These are phyloP conservation scores for Drosophila erecta DNA, from an alignment of 1,140 invertebrate genomes.

Conservation along the genomic window DNA sequence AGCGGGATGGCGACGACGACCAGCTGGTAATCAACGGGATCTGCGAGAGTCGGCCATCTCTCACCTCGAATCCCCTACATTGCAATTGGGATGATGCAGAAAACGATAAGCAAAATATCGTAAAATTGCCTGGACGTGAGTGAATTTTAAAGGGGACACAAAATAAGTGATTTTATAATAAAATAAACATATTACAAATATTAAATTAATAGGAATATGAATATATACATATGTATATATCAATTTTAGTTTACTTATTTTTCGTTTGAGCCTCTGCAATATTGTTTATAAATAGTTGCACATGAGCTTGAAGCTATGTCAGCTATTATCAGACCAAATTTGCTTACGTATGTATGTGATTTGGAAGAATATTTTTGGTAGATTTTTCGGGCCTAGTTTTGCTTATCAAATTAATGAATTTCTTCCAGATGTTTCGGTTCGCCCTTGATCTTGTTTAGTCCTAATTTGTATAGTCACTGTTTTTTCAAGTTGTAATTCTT, in stretches of 20 bases:
- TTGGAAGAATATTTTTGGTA: too few relatives aligned
- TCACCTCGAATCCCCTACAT: conserved; percentile 25
- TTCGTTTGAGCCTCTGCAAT: neutral
- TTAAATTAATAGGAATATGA: too few relatives aligned
- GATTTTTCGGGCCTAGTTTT: too few relatives aligned
- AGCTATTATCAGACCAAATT: neutral
- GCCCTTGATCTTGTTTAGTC: neutral
- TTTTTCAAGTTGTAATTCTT: neutral
- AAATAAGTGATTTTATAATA: too few relatives aligned
- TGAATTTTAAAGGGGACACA: neutral
- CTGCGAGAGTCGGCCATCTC: conserved; percentile 15
- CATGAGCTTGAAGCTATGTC: neutral
- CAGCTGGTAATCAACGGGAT: conserved; percentile 14
- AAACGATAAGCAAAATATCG: neutral
- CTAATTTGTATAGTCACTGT: neutral
- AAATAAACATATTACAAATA: too few relatives aligned
- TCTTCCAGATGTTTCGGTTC: neutral
- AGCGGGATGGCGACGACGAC: conserved; percentile 7
- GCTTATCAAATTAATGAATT: neutral
- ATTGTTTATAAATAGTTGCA: neutral
- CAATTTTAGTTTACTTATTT: neutral
- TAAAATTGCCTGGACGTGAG: neutral
- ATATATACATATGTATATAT: too few relatives aligned
- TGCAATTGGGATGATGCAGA: too few relatives aligned
- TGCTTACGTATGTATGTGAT: neutral